Conservation (phyloP, 1,140 invertebrate genomes). For the Chionoecetes opilio region DNA sequence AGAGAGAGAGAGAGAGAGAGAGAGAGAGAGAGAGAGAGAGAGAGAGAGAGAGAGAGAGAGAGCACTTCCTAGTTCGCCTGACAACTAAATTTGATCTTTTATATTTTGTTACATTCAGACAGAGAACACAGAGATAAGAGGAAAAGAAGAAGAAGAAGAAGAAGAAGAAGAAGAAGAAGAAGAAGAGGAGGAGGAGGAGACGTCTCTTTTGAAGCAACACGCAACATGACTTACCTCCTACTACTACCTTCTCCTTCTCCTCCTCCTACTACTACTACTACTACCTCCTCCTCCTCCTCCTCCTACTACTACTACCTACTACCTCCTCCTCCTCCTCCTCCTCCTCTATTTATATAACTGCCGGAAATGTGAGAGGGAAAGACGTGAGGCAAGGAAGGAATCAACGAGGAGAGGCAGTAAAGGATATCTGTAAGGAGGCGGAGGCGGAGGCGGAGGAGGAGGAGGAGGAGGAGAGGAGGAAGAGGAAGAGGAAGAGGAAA, state of each 20-base stretch:
- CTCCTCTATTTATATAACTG: slow-evolving; percentile 38
- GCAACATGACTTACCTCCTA: slow-evolving; percentile 22
- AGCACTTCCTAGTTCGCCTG: not conserved
- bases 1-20: not conserved
- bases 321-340: slow-evolving; percentile 17
- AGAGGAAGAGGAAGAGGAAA: not conserved
- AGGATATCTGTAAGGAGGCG: not conserved
- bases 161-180: not conserved
- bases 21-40: not conserved
- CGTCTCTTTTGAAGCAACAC: slow-evolving; percentile 4
- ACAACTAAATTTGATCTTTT: not conserved
- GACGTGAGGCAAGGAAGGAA: not conserved
- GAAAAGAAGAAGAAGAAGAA: not conserved
- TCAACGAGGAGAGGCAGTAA: not conserved
- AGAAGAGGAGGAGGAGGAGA: not conserved
- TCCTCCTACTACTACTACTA: too few relatives aligned
- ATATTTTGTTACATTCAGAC: not conserved
- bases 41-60: not conserved
- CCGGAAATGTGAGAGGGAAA: slow-evolving; percentile 14
- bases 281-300: slow-evolving; percentile 11
- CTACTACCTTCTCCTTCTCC: not conserved
- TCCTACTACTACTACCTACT: too few relatives aligned
- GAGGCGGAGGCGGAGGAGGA: not conserved
- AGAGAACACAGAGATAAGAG: not conserved
- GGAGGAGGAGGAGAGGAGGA: not conserved